These are phyloP conservation scores for Mormyrus hasselquistii DNA, from an alignment of 2,797 vertebrate genomes.

Conservation along the genomic window DNA sequence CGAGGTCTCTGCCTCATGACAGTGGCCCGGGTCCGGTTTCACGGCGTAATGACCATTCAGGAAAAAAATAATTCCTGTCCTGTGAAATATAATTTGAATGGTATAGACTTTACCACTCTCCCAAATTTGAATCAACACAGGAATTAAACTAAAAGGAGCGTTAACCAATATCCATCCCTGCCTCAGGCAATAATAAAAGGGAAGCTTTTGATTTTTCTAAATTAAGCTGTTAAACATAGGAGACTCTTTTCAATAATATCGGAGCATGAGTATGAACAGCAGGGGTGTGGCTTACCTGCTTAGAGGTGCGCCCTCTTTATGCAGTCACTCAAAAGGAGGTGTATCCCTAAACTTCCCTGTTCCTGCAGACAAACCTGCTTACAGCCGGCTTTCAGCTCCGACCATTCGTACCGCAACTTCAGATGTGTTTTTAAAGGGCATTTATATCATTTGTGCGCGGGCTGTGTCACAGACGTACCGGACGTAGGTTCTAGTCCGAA, in stretches of 20 bases:
- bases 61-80: not conserved
- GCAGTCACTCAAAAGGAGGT: conserved; percentile 23
- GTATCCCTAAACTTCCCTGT: not conserved
- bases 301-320: conserved; percentile 27
- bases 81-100: not conserved
- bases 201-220: not conserved
- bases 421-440: not conserved
- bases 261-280: not conserved
- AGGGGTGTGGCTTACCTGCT: conserved; percentile 28
- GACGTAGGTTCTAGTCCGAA: not conserved
- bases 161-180: not conserved
- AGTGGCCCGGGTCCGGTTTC: not conserved
- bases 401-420: not conserved
- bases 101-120: not conserved
- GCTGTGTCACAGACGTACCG: too few relatives aligned
- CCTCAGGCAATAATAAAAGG: not conserved
- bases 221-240: not conserved
- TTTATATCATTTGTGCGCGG: not conserved
- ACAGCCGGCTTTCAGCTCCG: conserved; percentile 24
- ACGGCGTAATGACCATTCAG: not conserved
- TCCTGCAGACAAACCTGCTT: not conserved
- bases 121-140: not conserved
- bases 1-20: not conserved
- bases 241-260: not conserved
- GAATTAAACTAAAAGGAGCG: not conserved